phyloP scores from a whole-genome alignment of 2,113 vertebrate species.

The Alexandromys fortis region DNA sequence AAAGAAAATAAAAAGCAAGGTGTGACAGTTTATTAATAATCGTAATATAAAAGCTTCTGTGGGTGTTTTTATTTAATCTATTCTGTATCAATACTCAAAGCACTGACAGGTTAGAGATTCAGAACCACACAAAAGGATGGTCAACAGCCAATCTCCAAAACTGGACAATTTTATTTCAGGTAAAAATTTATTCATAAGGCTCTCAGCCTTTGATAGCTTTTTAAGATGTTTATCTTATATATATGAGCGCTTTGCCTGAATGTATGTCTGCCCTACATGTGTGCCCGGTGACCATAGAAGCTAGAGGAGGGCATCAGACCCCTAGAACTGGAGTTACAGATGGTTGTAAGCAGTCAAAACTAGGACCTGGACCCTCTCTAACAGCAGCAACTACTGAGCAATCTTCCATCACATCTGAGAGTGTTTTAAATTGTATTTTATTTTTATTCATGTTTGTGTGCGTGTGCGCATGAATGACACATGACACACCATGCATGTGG shows the following conservation, averaged over 20 bases:
- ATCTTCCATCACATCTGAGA: background rate
- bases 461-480: no score
- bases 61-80: background rate
- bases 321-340: background rate
- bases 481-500: background rate
- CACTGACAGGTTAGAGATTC: background rate
- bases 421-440: background rate
- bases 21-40: background rate
- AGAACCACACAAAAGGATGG: background rate
- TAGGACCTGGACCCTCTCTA: background rate
- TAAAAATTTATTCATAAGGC: background rate
- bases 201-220: background rate
- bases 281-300: no score
- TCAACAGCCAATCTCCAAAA: background rate
- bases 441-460: background rate
- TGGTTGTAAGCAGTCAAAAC: no score
- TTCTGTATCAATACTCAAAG: background rate
- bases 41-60: background rate
- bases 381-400: background rate
- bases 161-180: constrained; percentile 1
- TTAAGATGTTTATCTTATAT: background rate
- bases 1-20: constrained; percentile 2
- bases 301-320: background rate
- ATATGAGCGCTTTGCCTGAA: background rate
- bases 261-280: background rate